Conservation (phyloP, 2,888 invertebrate species). For the Cheilosia scutellata region DNA sequence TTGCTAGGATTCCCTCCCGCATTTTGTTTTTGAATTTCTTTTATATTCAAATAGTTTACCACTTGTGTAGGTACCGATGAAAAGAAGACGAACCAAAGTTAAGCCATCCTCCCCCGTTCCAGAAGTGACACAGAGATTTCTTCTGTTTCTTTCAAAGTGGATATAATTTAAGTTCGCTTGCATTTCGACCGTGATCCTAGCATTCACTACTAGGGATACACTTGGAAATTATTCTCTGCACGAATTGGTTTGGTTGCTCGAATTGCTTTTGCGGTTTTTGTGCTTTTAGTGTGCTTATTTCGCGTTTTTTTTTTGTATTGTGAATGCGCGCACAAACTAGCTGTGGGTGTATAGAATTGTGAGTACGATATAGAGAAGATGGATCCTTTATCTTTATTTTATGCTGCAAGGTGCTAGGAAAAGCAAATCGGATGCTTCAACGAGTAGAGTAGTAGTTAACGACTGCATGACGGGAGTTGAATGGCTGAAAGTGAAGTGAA, state of each 20-base stretch:
- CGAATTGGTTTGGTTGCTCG: conserved; percentile 36
- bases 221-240: conserved; percentile 49
- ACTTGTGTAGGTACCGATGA: conserved; percentile 8
- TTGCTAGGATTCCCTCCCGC: too few relatives aligned
- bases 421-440: conserved; percentile 30
- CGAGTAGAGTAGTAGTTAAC: conserved; percentile 18
- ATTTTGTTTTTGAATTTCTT: conserved; percentile 19
- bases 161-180: conserved; percentile 38
- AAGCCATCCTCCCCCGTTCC: background rate
- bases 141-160: conserved; percentile 15
- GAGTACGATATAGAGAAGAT: background rate
- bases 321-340: background rate
- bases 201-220: conserved; percentile 14
- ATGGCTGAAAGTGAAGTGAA: conserved; percentile 8
- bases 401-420: conserved; percentile 19
- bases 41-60: conserved; percentile 26
- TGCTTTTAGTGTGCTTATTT: conserved; percentile 19
- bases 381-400: background rate
- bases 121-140: background rate
- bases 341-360: background rate
- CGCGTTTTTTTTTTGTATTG: conserved; percentile 12
- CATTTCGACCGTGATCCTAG: conserved; percentile 22
- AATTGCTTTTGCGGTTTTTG: conserved; percentile 36
- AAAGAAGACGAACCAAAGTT: conserved; percentile 1
- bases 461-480: conserved; percentile 45